Base-by-base conservation (phyloP, 2,113 vertebrate species). In the Psilopsiagon aurifrons region DNA sequence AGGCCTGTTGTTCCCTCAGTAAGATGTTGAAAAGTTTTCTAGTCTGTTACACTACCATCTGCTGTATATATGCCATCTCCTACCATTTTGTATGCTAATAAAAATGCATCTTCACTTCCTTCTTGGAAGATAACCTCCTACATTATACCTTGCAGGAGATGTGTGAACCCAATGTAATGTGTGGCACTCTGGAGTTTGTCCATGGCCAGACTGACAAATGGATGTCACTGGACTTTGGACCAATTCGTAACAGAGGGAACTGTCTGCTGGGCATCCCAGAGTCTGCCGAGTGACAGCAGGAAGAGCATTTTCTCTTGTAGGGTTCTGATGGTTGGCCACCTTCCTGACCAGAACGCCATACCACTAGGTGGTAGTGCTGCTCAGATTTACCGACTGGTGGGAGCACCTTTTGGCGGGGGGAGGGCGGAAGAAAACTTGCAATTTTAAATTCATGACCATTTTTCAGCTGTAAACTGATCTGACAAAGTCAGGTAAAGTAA, bases 341-440 rank as follows among this genome's bases (percentile, higher is more conserved):
- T n/a, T 13, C 37, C 17, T 2, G 3, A 25, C 1, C 3, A 33
- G 27, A 57, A 35, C 2, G 2, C 47, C 4, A 3, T 57, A 47
- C 46, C 92, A 64, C 71, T 31, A 79, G 63, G n/a, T 83, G 79
- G 76, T 41, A 15, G 47, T 49, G 80, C 57, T 90, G 67, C n/a
- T 51, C 80, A 88, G 73, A 74, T 4, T 37, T 71, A 39, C 19
- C 1, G 1, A 3, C 24, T 31, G 9, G 2, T n/a, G 17, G 75
- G 51, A 19, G 63, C 51, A 59, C 23, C 17, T n/a, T 10, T 4
- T 16, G 54, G 23, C 31, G 51, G 13, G 29, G 17, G 5, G 2
- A n/a, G 41, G 44, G 19, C 2, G 46, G 46, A 33, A 43, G 1
- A 5, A 27, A 77, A 47, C 4, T 9, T 44, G 29, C 3, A 62